A percentile compares a stretch with the other conserved stretches of the same genome.
These are phyloP conservation scores for Zenarchopterus dispar DNA, from an alignment of 2,797 vertebrate species.

Conservation along the genomic window DNA sequence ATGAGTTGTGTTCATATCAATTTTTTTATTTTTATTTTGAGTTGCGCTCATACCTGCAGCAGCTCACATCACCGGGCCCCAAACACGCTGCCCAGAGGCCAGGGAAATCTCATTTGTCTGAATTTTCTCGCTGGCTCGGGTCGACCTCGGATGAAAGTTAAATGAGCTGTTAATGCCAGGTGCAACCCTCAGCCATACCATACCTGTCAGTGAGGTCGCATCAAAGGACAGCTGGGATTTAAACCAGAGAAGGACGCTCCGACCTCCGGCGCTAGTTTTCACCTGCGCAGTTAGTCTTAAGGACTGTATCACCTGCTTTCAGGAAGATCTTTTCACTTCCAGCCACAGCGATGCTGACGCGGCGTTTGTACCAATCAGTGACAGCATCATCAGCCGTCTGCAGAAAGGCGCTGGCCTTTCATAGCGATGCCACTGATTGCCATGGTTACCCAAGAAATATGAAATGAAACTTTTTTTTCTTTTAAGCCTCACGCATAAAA, in stretches of 20 bases:
- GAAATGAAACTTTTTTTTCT: conserved; percentile 39
- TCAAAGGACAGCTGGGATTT: conserved; percentile 31
- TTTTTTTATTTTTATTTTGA: no score
- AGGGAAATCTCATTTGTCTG: conserved; percentile 66
- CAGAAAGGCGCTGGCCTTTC: conserved; percentile 19
- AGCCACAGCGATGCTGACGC: conserved; percentile 10
- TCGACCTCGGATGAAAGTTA: conserved; percentile 68
- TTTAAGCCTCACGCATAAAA: conserved; percentile 28
- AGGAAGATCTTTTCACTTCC: conserved; percentile 18
- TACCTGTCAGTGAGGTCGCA: conserved; percentile 37
- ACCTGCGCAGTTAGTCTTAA: background rate
- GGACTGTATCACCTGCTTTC: conserved; percentile 3
- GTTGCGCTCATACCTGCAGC: no score
- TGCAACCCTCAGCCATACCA: conserved; percentile 46
- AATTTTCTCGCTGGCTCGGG: conserved; percentile 56
- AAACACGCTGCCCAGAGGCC: conserved; percentile 58
- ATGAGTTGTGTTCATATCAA: conserved; percentile 52
- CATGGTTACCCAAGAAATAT: conserved; percentile 67
- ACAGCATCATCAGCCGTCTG: conserved; percentile 14
- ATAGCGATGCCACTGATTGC: conserved; percentile 58
- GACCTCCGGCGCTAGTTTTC: conserved; percentile 9
- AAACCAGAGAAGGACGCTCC: conserved; percentile 15
- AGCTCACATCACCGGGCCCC: conserved; percentile 40
- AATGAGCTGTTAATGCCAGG: conserved; percentile 57
- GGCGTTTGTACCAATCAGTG: conserved; percentile 16